Percentiles rank a stretch among this genome's conserved stretches.
Conservation (phyloP, 2,888 invertebrate genomes). For the Drosophila maculinotata region DNA sequence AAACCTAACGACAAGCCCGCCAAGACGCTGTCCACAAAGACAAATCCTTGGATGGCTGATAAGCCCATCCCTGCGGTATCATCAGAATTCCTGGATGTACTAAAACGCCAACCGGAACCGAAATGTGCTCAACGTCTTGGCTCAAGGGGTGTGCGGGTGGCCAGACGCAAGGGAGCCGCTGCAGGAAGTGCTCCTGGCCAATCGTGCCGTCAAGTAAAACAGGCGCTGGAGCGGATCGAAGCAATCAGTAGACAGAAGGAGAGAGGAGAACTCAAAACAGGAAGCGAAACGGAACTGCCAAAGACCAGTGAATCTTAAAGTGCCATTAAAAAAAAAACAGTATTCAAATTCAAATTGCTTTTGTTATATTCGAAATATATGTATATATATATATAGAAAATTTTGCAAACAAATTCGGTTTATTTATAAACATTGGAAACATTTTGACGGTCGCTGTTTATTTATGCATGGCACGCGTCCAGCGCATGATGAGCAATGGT, state of each 20-base stretch:
- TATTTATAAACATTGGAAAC: slow-evolving; percentile 59
- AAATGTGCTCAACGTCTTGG: neutral
- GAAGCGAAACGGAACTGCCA: slow-evolving; percentile 7
- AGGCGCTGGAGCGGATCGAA: slow-evolving; percentile 20
- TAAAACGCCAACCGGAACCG: neutral
- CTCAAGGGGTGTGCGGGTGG: too few relatives aligned
- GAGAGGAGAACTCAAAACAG: slow-evolving; percentile 1
- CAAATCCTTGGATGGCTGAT: too few relatives aligned
- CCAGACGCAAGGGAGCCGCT: neutral
- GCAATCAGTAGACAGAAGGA: neutral
- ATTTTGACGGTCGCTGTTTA: slow-evolving; percentile 35
- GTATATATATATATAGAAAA: slow-evolving; percentile 11
- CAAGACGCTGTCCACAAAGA: too few relatives aligned
- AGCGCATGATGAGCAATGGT: slow-evolving; percentile 48
- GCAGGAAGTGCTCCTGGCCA: neutral
- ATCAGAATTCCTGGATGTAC: slow-evolving; percentile 21
- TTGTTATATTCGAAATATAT: slow-evolving; percentile 12
- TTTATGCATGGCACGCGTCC: slow-evolving; percentile 60
- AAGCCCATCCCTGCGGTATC: too few relatives aligned
- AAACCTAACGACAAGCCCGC: too few relatives aligned
- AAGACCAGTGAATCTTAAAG: too few relatives aligned
- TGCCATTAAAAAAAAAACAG: slow-evolving; percentile 13
- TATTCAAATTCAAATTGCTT: slow-evolving; percentile 10
- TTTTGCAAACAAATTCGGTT: slow-evolving; percentile 37
- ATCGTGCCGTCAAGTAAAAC: neutral